Conservation (phyloP, 2,888 invertebrate species). For the Sphaeridia pumilis region DNA sequence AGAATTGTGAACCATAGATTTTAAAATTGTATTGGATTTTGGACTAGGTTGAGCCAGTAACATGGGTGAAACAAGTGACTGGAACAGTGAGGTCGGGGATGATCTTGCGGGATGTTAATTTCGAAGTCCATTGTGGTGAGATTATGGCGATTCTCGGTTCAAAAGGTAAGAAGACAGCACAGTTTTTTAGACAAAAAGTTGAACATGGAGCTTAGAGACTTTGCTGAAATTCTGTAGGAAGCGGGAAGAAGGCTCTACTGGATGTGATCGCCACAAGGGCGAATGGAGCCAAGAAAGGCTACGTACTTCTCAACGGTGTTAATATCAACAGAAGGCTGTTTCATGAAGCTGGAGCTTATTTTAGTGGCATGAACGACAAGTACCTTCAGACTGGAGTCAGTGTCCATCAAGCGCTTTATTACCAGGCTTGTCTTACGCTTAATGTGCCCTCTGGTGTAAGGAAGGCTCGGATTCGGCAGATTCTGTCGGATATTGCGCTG, state of each 20-base stretch:
- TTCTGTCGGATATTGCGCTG: slow-evolving; percentile 83
- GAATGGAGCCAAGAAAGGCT: slow-evolving; percentile 68
- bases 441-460: slow-evolving; percentile 63
- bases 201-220: no score
- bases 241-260: slow-evolving; percentile 84
- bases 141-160: slow-evolving; percentile 86
- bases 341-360: slow-evolving; percentile 44
- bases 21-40: not conserved
- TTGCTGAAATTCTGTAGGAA: slow-evolving; percentile 53
- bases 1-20: not conserved
- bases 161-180: slow-evolving; percentile 54
- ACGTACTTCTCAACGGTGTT: slow-evolving; percentile 77
- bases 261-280: slow-evolving; percentile 61
- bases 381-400: slow-evolving; percentile 61
- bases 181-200: no score
- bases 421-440: slow-evolving; percentile 53
- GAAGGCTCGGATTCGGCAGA: slow-evolving; percentile 75
- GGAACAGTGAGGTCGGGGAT: slow-evolving; percentile 71
- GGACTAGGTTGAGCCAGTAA: slow-evolving; percentile 63
- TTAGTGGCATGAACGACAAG: slow-evolving; percentile 30
- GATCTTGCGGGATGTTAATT: slow-evolving; percentile 73
- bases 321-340: slow-evolving; percentile 69
- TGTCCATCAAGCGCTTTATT: slow-evolving; percentile 71
- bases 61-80: slow-evolving; percentile 59
- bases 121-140: slow-evolving; percentile 83